Base-by-base conservation (phyloP, 1,140 invertebrate species). In the Gryon sp. region DNA sequence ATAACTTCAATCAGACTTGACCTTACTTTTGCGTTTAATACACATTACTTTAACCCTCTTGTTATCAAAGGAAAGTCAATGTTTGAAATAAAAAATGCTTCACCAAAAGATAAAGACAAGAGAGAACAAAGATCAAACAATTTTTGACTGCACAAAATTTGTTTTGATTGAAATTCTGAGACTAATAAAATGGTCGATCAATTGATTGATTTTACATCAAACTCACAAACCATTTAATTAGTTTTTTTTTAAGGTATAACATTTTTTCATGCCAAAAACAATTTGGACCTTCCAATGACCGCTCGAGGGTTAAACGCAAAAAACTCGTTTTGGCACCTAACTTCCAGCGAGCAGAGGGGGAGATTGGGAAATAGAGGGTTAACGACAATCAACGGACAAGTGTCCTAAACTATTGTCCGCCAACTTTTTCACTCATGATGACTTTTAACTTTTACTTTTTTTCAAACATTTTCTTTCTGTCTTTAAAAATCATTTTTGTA, bases 311-410 rank as follows among this genome's bases (percentile, higher is more conserved):
- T 24, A 19, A 24, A 26, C 30, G 9, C 14, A 4, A 60, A 36
- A 11, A 36, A 34, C 2, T 41, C 55, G 68, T 55, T 34, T 59
- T 66, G 65, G 34, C 57, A 66, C 73, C 73, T 79, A 72, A 65
- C 68, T 68, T 65, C 65, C 46, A 75, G 26, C 68, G 73, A 73
- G 59, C 73, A 69, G 69, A 76, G 73, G 60, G 66, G 38, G 60
- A n/a, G n/a, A n/a, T n/a, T n/a, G n/a, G n/a, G n/a, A n/a, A n/a
- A n/a, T n/a, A n/a, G n/a, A n/a, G n/a, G n/a, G n/a, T n/a, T n/a
- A 75, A 76, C 74, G 73, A 76, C 48, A 66, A 62, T 60, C 45
- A 70, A 70, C 60, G n/a, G 52, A 60, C 59, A 59, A 66, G 52
- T 26, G 45, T 65, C 60, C 60, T 59, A 43, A 53, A 48, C 4